These are phyloP conservation scores for Euleptes europaea DNA, from an alignment of 2,113 vertebrate species.

Conservation along the genomic window DNA sequence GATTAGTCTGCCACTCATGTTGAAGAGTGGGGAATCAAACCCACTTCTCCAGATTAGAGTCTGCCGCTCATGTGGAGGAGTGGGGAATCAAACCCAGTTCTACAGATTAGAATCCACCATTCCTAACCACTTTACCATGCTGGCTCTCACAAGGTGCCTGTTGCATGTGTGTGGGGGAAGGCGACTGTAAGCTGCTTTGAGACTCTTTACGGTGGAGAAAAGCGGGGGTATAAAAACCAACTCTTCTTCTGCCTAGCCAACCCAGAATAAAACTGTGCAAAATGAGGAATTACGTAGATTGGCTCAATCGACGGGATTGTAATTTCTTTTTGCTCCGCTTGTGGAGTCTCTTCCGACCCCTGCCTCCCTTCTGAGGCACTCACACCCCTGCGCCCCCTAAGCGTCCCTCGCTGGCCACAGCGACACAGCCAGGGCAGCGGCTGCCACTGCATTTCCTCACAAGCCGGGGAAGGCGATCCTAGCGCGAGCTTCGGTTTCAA, in stretches of 20 bases:
- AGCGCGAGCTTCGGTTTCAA: conserved; percentile 71
- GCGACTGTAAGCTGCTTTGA: too few relatives aligned
- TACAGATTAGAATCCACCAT: too few relatives aligned
- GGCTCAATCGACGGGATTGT: background rate
- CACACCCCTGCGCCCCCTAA: conserved; percentile 8
- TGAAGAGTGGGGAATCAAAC: too few relatives aligned
- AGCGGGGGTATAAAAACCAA: too few relatives aligned
- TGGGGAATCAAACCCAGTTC: too few relatives aligned
- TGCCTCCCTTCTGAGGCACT: background rate
- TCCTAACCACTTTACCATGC: too few relatives aligned
- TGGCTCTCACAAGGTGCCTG: too few relatives aligned
- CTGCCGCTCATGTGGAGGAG: too few relatives aligned
- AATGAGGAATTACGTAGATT: background rate
- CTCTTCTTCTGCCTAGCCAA: background rate
- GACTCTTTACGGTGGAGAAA: too few relatives aligned
- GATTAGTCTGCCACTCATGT: too few relatives aligned
- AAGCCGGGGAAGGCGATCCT: conserved; percentile 62
- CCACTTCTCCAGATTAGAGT: too few relatives aligned
- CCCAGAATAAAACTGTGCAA: background rate
- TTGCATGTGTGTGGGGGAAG: too few relatives aligned
- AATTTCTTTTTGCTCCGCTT: background rate
- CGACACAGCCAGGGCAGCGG: conserved; percentile 2
- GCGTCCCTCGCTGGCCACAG: conserved; percentile 24
- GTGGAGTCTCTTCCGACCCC: fast-evolving
- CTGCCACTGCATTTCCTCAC: conserved; percentile 48